phyloP scores from a whole-genome alignment of 1,140 invertebrate species.

The Epicauta chinensis region DNA sequence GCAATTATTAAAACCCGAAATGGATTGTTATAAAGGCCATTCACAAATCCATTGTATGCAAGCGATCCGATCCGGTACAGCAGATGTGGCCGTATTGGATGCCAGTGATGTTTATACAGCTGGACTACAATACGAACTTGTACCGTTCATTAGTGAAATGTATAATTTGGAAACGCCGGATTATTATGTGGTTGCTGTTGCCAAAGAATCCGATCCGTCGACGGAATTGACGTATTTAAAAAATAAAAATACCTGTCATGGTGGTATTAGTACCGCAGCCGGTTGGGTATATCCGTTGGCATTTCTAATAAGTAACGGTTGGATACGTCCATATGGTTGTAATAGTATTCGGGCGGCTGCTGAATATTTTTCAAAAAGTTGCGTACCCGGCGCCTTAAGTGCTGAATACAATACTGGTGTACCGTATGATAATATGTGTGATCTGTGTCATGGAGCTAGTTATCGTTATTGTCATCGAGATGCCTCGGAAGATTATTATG shows the following conservation, averaged over 20 bases:
- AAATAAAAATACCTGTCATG: conserved; percentile 76
- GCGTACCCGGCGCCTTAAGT: conserved; percentile 83
- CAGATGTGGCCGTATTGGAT: conserved; percentile 87
- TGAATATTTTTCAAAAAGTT: conserved; percentile 88
- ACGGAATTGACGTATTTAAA: conserved; percentile 85
- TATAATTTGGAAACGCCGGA: conserved; percentile 78
- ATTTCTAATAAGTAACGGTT: conserved; percentile 86
- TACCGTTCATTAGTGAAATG: conserved; percentile 85
- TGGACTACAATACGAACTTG: conserved; percentile 68
- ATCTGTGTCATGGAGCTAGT: conserved; percentile 85
- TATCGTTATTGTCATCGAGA: conserved; percentile 76
- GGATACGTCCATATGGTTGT: conserved; percentile 88
- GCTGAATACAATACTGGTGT: conserved; percentile 73
- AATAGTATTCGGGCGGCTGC: conserved; percentile 82
- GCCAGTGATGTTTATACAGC: conserved; percentile 92
- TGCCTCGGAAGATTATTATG: conserved; percentile 83
- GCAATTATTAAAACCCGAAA: conserved; percentile 80
- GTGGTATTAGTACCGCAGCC: conserved; percentile 85
- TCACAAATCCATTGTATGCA: conserved; percentile 90
- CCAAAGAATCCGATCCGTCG: conserved; percentile 77
- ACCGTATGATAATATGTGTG: conserved; percentile 87
- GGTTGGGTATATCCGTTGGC: conserved; percentile 95
- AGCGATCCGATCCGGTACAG: conserved; percentile 63
- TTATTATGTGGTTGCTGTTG: conserved; percentile 93
- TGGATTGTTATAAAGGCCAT: conserved; percentile 78